Evolutionary conservation across 2,113 vertebrate species (phyloP), one percentile per base, ranked within the genome.

Genomic region (Xiphophorus maculatus): DNA sequence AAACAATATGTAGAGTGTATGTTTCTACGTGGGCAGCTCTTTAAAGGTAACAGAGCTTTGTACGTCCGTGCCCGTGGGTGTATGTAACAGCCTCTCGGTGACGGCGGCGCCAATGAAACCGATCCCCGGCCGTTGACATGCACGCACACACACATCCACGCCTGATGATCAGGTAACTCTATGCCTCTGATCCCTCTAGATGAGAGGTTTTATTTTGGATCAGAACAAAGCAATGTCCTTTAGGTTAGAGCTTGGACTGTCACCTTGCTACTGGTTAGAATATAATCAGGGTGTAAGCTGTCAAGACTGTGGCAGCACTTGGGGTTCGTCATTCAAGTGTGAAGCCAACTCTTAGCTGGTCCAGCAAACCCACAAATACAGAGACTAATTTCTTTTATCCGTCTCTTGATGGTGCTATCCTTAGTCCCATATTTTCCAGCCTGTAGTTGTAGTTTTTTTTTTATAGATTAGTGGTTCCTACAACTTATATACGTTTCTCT

Each of bases 151-250:
- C 74, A 82, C 77, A 29, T 63, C 72, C 33, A 58, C 66, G 71
- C 65, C 22, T 67, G 42, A 74, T 71, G 74, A 89, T 82, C 79
- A 77, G 85, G 84, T 91, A 86, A 84, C 89, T 77, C 69, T 76
- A 73, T 77, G 68, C 76, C 61, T 81, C 74, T 88, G 66, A 87
- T 88, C 85, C 77, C 77, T 84, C 48, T 40, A 90, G 80, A 82
- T 75, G 74, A 90, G 78, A 83, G 74, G 73, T 87, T 86, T 89
- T 85, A 80, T 90, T 89, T 87, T 72, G 67, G 79, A 80, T 77
- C 68, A 70, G 77, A 54, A 61, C 40, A 58, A 72, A 75, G 86
- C 63, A 76, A 79, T 84, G 72, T 71, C 88, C 86, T 84, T 77
- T 54, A 74, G 77, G 74, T 85, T 79, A 13, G 77, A 80, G 72